Base-by-base conservation (phyloP, 1,140 invertebrate species). In the Zaprionus ghesquierei region DNA sequence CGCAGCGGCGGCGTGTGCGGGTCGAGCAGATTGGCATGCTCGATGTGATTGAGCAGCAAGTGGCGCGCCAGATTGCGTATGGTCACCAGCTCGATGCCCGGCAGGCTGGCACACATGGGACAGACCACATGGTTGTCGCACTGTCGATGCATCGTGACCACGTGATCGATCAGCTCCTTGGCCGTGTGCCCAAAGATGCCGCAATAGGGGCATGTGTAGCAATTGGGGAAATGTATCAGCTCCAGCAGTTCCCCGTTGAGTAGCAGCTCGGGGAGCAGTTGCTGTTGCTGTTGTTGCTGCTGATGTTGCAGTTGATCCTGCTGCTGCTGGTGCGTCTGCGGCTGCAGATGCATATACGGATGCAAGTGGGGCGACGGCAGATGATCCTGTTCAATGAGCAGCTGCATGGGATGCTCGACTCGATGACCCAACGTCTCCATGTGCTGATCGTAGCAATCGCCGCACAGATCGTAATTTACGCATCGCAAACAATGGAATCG, bases 151-250 rank as follows among this genome's bases (percentile, higher is more conserved):
- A 51, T 18, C 0, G 20, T 64, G 5, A 63, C 75, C 9, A 87
- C 84, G 18, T 87, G 84, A 6, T 80, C 66, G 18, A 87, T 87
- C 5, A 87, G 44, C 31, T 70, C 56, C 54, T 84, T 87, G 13
- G 84, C 84, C 15, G 77, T 71, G 22, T 69, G 50, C 1, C 76
- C 84, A 3, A 68, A 46, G 12, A 64, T 10, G 10, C 73, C 73
- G 31, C 84, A 87, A 12, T 84, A 80, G 10, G 84, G 84, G 9
- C 84, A 87, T 4, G 76, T 75, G 25, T 80, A 87, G 66, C 76
- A 89, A 27, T 87, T 84, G 49, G 73, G 46, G n/a, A 87, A 35
- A 20, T 87, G 76, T 20, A 87, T 44, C 10, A 77, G 23, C 0
- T 87, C 84, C 1, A 77, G 12, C 27, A 68, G 12, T 1, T 71